Percentiles rank a stretch among this genome's conserved stretches.
phyloP scores from a whole-genome alignment of 2,888 invertebrate genomes.

The Therioaphis trifolii region DNA sequence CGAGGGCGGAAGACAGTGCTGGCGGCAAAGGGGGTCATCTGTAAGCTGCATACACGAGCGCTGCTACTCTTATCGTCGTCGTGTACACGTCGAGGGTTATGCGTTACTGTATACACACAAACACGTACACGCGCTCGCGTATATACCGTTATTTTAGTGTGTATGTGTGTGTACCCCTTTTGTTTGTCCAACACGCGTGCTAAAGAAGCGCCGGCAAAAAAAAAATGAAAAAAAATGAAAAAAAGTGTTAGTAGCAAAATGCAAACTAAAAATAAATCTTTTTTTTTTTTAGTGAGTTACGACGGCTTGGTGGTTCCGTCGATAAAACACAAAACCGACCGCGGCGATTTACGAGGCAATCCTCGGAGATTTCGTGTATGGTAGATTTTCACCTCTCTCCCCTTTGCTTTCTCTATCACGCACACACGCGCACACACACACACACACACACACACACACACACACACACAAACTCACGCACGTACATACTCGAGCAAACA shows the following conservation, averaged over 20 bases:
- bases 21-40: neutral
- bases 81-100: neutral
- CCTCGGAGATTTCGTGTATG: neutral
- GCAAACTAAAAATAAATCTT: constrained; percentile 6
- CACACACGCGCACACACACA: too few species aligned
- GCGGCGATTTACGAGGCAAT: constrained; percentile 7
- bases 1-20: neutral
- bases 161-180: neutral
- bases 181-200: neutral
- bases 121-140: too few species aligned
- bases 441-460: neutral
- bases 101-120: neutral
- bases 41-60: neutral
- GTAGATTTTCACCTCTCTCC: too few species aligned
- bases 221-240: neutral
- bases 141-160: too few species aligned
- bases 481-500: too few species aligned
- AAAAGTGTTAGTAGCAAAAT: too few species aligned
- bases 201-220: neutral
- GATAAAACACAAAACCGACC: neutral
- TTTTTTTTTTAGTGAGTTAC: neutral
- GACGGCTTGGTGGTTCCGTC: neutral
- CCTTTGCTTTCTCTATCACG: neutral
- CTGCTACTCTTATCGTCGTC: neutral
- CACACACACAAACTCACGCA: too few species aligned